Conservation (phyloP, 2,113 vertebrate species). For the Sinocyclocheilus rhinocerous region DNA sequence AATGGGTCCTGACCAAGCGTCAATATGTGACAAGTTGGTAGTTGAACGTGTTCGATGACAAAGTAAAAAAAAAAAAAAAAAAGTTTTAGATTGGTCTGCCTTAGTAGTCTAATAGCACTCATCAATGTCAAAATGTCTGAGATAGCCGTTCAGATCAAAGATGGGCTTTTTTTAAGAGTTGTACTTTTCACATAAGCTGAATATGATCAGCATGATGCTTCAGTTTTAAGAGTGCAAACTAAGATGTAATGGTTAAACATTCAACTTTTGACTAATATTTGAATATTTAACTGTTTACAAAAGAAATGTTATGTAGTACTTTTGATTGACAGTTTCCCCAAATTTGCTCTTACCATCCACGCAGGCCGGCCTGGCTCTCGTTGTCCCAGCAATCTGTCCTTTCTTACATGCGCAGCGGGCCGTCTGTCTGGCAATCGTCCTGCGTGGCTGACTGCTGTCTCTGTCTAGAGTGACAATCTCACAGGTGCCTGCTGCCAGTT, state of each 20-base stretch:
- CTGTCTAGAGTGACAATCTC: constrained; percentile 97
- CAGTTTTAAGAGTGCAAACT: no score
- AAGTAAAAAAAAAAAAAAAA: no score
- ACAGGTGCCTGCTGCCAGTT: constrained; percentile 96
- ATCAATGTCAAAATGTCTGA: background rate
- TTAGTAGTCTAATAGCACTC: background rate
- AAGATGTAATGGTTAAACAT: no score
- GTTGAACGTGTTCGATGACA: no score
- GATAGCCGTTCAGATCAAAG: background rate
- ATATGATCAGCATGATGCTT: background rate
- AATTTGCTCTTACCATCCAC: constrained; percentile 89
- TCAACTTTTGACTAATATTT: no score
- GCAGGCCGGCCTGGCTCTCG: constrained; percentile 95
- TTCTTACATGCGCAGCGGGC: constrained; percentile 98
- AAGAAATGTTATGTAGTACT: background rate
- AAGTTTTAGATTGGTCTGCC: no score
- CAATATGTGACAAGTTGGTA: no score
- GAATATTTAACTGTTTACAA: no score
- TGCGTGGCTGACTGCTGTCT: constrained; percentile 95
- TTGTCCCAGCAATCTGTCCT: constrained; percentile 98
- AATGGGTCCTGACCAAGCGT: no score
- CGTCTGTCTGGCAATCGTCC: constrained; percentile 98
- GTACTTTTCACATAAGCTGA: background rate
- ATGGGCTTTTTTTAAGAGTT: background rate
- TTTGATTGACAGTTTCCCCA: background rate